Evolutionary conservation across 2,888 invertebrate species (phyloP).

Genomic region (Xanthostigma xanthostigma): DNA sequence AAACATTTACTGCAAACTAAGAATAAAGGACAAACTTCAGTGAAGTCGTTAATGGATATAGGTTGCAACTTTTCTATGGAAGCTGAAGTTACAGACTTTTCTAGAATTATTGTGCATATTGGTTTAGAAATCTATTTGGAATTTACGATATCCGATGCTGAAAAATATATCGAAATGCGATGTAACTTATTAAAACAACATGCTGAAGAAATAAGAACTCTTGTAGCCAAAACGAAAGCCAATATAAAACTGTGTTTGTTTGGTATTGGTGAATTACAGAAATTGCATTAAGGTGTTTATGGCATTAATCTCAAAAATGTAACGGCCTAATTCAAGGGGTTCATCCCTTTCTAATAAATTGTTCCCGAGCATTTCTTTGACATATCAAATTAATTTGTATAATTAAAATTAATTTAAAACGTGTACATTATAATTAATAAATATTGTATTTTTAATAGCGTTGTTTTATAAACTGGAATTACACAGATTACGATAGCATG

Average conservation of each 20-base stretch:
- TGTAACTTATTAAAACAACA: constrained; percentile 46
- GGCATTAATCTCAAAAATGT: no score
- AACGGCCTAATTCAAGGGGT: no score
- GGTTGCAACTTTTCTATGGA: constrained; percentile 77
- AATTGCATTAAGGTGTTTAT: constrained; percentile 11
- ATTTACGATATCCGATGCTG: constrained; percentile 53
- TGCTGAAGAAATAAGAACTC: constrained; percentile 43
- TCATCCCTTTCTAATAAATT: no score
- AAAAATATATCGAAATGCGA: constrained; percentile 53
- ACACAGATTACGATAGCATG: no score
- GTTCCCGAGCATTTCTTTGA: no score
- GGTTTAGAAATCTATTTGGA: constrained; percentile 65
- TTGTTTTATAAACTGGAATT: no score
- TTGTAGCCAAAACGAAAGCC: constrained; percentile 56
- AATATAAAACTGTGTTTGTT: constrained; percentile 65
- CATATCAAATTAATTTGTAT: no score
- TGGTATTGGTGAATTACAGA: constrained; percentile 45
- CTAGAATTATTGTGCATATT: constrained; percentile 51
- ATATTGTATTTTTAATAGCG: no score
- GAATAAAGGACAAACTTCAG: constrained; percentile 34
- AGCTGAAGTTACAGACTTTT: constrained; percentile 51
- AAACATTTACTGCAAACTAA: constrained; percentile 41
- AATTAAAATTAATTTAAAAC: no score
- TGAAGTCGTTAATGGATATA: constrained; percentile 60
- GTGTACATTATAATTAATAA: no score